These are phyloP conservation scores for Galleria mellonella DNA, from an alignment of 1,140 invertebrate genomes.

Conservation along the genomic window DNA sequence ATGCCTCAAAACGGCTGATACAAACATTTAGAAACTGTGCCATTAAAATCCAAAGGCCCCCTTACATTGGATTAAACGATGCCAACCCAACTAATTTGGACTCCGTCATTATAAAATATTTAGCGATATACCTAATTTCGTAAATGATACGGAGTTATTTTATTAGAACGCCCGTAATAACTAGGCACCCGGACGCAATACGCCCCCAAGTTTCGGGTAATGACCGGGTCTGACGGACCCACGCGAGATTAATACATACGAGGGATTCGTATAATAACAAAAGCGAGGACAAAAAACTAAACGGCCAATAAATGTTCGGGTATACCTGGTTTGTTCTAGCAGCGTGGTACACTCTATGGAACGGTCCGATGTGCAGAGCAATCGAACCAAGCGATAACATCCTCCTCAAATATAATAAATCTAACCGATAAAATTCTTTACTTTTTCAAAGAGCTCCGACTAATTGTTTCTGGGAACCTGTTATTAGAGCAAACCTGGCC, in stretches of 20 bases:
- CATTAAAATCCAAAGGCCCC: constrained; percentile 26
- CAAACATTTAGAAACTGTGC: constrained; percentile 32
- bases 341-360: constrained; percentile 6
- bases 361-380: constrained; percentile 31
- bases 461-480: constrained; percentile 61
- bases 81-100: constrained; percentile 39
- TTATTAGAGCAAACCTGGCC: constrained; percentile 46
- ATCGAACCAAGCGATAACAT: constrained; percentile 58
- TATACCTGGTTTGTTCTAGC: constrained; percentile 50
- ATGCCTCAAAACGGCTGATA: constrained; percentile 9
- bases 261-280: constrained; percentile 64
- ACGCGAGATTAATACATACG: constrained; percentile 68
- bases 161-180: constrained; percentile 67
- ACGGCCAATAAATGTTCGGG: constrained; percentile 58
- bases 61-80: constrained; percentile 43
- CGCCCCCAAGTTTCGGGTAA: constrained; percentile 68
- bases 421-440: constrained; percentile 59
- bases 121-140: constrained; percentile 68
- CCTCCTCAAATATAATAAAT: constrained; percentile 69
- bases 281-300: constrained; percentile 65
- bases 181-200: constrained; percentile 59
- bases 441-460: constrained; percentile 50
- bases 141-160: constrained; percentile 65
- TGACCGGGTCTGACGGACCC: constrained; percentile 54
- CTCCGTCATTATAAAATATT: constrained; percentile 69